Conservation (phyloP, 2,797 vertebrate genomes). For the Alauda arvensis region DNA sequence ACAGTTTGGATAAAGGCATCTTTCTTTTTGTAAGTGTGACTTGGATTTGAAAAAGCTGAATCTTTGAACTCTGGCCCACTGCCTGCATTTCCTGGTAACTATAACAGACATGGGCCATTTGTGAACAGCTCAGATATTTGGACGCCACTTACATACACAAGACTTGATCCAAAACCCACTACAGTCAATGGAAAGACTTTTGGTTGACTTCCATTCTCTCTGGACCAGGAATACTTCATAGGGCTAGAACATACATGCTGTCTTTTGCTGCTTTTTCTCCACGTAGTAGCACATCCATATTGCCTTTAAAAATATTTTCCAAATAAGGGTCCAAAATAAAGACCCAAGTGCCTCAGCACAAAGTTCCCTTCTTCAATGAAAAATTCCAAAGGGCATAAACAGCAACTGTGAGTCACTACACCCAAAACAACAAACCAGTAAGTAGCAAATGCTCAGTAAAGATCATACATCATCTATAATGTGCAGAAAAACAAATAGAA, state of each 20-base stretch:
- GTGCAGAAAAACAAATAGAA: background rate
- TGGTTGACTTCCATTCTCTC: slow-evolving; percentile 41
- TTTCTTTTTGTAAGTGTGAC: slow-evolving; percentile 14
- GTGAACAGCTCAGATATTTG: slow-evolving; percentile 41
- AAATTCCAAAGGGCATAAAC: slow-evolving; percentile 1
- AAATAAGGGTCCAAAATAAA: slow-evolving; percentile 37
- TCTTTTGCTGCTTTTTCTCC: slow-evolving; percentile 33
- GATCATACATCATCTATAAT: background rate
- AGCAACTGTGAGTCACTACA: background rate
- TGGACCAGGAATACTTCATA: background rate
- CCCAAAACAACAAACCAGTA: background rate
- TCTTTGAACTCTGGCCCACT: slow-evolving; percentile 16
- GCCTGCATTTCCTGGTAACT: slow-evolving; percentile 33
- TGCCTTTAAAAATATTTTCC: slow-evolving; percentile 37
- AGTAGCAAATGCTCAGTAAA: background rate
- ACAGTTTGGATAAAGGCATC: slow-evolving; percentile 7
- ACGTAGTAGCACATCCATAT: slow-evolving; percentile 8
- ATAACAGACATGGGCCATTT: slow-evolving; percentile 22
- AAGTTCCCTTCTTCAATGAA: slow-evolving; percentile 1
- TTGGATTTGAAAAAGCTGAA: slow-evolving; percentile 22
- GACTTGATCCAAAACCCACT: slow-evolving; percentile 26
- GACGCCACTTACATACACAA: slow-evolving; percentile 15
- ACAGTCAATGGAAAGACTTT: slow-evolving; percentile 41
- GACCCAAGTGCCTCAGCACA: background rate
- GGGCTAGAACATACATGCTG: slow-evolving; percentile 21